Base-by-base conservation (phyloP, 2,888 invertebrate species). In the Suillia variegata region DNA sequence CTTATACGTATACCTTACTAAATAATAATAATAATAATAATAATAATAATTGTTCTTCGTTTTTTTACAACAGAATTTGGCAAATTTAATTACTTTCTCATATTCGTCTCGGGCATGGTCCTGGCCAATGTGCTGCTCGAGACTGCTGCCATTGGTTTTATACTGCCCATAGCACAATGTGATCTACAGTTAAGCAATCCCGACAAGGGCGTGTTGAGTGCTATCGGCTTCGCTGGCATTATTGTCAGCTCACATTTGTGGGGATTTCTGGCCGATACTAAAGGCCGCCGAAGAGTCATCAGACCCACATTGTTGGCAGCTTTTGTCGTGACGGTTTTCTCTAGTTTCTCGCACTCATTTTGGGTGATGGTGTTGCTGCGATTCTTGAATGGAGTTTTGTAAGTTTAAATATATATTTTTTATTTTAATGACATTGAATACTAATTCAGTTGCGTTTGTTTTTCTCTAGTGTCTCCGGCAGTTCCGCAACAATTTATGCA, bases 181-280 rank as follows among this genome's bases (percentile, higher is more conserved):
- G 83, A 83, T 67, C 72, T 83, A 31, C 65, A 77, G 15, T 67
- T 83, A 62, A 76, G 75, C 17, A 80, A 82, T 17, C 67, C 68
- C 38, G 78, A 82, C 53, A 82, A 82, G 54, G 83, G 83, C 17
- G 68, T 81, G 47, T 70, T 83, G 2, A 80, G 79, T 59, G 81
- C 81, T 13, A 72, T 78, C 4, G 77, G 81, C 3, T 81, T 82
- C 68, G 67, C 77, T 47, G 83, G 83, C 68, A 84, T 85, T 64
- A 83, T 86, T 45, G 66, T 83, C 12, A 84, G 85, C 56, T 85
- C 85, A 0, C 84, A 85, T 73, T 69, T 86, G 42, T 86, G 86
- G 86, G 87, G 87, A 6, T 85, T 84, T 67, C 67, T 86, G 42
- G 86, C 85, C 0, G 86, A 86, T 67, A 84, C 84, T 1, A 80